Evolutionary conservation across 2,888 invertebrate species (phyloP).

Genomic region (Aphidius colemani): DNA sequence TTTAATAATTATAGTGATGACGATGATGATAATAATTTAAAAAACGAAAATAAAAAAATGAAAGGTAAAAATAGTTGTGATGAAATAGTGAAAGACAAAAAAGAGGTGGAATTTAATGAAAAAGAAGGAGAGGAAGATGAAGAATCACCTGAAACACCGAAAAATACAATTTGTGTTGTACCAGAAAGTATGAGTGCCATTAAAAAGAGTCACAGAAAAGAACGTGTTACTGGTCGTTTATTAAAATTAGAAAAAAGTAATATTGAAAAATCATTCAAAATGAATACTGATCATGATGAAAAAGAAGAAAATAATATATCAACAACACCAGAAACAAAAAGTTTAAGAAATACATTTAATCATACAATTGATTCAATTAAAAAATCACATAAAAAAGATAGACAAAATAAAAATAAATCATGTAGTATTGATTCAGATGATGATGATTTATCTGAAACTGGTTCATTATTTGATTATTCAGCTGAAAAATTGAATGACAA

Average conservation of each 20-base stretch:
- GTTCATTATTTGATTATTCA: constrained; percentile 39
- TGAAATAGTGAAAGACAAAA: too few relatives aligned
- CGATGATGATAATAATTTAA: constrained; percentile 33
- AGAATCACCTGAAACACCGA: constrained; percentile 44
- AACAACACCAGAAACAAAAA: constrained; percentile 32
- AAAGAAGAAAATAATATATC: constrained; percentile 31
- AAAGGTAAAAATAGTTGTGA: too few relatives aligned
- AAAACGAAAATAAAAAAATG: too few relatives aligned
- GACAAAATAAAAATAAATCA: constrained; percentile 31
- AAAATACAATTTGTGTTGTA: constrained; percentile 44
- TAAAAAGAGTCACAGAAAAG: constrained; percentile 53
- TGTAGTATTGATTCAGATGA: constrained; percentile 37
- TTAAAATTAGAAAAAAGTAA: constrained; percentile 27
- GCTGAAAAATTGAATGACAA: constrained; percentile 8
- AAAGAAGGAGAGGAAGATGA: too few relatives aligned
- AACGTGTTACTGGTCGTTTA: constrained; percentile 40
- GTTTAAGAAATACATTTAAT: constrained; percentile 29
- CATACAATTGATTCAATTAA: constrained; percentile 36
- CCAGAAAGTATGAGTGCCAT: constrained; percentile 55
- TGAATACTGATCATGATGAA: constrained; percentile 23
- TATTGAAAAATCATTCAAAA: constrained; percentile 13
- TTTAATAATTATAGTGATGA: constrained; percentile 45
- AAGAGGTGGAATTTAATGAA: too few relatives aligned
- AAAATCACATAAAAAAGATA: constrained; percentile 40
- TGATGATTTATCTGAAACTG: constrained; percentile 41